A percentile compares a stretch with the other conserved stretches of the same genome.
Conservation (phyloP, 1,140 invertebrate species). For the Drosophila ambigua region DNA sequence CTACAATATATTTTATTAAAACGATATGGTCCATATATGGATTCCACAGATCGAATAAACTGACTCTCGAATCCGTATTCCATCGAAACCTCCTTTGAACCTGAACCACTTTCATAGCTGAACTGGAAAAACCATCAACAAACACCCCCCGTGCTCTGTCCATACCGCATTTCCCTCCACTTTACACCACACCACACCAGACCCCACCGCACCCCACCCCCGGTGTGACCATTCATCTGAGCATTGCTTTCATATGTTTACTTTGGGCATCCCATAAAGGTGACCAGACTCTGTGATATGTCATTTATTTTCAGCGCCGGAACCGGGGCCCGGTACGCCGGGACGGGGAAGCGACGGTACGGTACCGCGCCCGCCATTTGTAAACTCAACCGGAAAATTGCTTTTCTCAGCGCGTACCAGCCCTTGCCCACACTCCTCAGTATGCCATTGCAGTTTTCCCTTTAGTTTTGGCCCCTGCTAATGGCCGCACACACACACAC, state of each 20-base stretch:
- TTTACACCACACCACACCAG: neutral
- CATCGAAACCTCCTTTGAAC: too few species aligned
- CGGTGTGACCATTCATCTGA: slow-evolving; percentile 6
- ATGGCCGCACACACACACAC: slow-evolving; percentile 22
- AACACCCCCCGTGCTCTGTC: slow-evolving; percentile 2
- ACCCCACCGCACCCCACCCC: slow-evolving; percentile 4
- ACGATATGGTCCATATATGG: too few species aligned
- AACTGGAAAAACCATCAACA: too few species aligned
- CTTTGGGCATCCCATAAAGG: slow-evolving; percentile 67
- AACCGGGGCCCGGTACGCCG: too few species aligned
- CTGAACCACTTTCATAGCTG: too few species aligned
- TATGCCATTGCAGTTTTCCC: slow-evolving; percentile 25
- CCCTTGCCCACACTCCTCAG: neutral
- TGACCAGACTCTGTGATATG: slow-evolving; percentile 76
- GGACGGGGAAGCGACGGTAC: too few species aligned
- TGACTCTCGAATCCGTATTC: too few species aligned
- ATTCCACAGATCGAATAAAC: too few species aligned
- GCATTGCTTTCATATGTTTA: slow-evolving; percentile 54
- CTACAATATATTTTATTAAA: too few species aligned
- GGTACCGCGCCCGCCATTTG: slow-evolving; percentile 51
- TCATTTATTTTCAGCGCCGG: slow-evolving; percentile 72
- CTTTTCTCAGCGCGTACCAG: slow-evolving; percentile 69
- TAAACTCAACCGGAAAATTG: slow-evolving; percentile 80
- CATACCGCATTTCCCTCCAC: slow-evolving; percentile 2
- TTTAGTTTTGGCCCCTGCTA: slow-evolving; percentile 34